phyloP scores from a whole-genome alignment of 2,888 invertebrate species.

The Hypena proboscidalis region DNA sequence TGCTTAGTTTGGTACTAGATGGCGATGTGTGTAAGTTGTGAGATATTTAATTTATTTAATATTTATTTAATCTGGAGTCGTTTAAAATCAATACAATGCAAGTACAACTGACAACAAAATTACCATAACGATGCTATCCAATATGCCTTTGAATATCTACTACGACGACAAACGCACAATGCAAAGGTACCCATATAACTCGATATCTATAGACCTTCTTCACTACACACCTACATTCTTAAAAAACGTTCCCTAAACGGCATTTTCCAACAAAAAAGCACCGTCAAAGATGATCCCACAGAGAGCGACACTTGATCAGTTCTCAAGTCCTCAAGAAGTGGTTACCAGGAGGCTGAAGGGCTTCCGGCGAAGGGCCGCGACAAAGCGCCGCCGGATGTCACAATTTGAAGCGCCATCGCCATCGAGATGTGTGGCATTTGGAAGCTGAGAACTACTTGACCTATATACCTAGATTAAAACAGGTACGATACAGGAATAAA shows the following conservation, averaged over 20 bases:
- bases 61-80: no score
- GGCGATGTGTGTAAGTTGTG: no score
- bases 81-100: no score
- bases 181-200: no score
- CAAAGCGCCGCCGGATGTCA: constrained; percentile 58
- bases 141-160: no score
- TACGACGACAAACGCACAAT: no score
- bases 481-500: no score
- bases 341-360: constrained; percentile 52
- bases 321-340: constrained; percentile 49
- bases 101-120: no score
- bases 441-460: constrained; percentile 44
- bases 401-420: constrained; percentile 54
- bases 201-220: background rate
- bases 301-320: constrained; percentile 44
- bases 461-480: constrained; percentile 27
- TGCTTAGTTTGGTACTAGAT: no score
- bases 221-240: background rate
- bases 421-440: constrained; percentile 48
- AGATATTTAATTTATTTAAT: no score
- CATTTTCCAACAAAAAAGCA: constrained; percentile 25
- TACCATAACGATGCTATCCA: no score
- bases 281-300: constrained; percentile 36
- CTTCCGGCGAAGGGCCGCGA: constrained; percentile 51
- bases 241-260: constrained; percentile 12